These are phyloP conservation scores for Sinonovacula constricta DNA, from an alignment of 1,140 invertebrate species.

Conservation along the genomic window DNA sequence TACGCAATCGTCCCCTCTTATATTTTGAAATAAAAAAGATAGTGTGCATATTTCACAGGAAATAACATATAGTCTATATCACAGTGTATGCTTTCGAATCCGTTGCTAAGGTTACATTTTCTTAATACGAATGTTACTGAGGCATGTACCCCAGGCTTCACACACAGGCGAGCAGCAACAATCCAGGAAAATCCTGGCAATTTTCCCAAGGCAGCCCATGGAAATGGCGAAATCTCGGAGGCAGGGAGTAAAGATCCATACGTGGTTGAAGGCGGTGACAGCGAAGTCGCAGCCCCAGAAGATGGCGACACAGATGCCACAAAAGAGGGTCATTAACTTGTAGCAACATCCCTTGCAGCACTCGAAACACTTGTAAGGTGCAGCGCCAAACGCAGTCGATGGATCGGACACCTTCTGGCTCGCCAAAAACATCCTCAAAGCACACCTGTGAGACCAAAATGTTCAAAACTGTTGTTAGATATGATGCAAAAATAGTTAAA, in stretches of 20 bases:
- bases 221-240: conserved; percentile 79
- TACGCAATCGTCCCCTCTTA: too few species aligned
- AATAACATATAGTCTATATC: not conserved
- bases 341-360: conserved; percentile 85
- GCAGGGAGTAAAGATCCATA: conserved; percentile 75
- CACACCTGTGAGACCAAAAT: too few species aligned
- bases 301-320: conserved; percentile 84
- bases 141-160: conserved; percentile 20
- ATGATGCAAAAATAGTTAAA: too few species aligned
- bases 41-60: too few species aligned
- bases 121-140: conserved; percentile 26
- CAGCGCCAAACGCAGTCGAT: conserved; percentile 87
- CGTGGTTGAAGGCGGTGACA: conserved; percentile 83
- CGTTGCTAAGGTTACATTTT: not conserved
- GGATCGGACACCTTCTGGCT: conserved; percentile 85
- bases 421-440: conserved; percentile 88
- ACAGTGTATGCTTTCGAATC: not conserved
- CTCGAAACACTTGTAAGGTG: conserved; percentile 84
- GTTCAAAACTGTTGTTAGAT: too few species aligned
- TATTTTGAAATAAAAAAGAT: too few species aligned
- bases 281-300: conserved; percentile 86
- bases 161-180: conserved; percentile 26
- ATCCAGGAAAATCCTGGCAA: conserved; percentile 11
- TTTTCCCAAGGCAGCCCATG: conserved; percentile 61
- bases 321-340: conserved; percentile 84